These are phyloP conservation scores for Epirrita christyi DNA, from an alignment of 2,888 invertebrate genomes.

Conservation along the genomic window DNA sequence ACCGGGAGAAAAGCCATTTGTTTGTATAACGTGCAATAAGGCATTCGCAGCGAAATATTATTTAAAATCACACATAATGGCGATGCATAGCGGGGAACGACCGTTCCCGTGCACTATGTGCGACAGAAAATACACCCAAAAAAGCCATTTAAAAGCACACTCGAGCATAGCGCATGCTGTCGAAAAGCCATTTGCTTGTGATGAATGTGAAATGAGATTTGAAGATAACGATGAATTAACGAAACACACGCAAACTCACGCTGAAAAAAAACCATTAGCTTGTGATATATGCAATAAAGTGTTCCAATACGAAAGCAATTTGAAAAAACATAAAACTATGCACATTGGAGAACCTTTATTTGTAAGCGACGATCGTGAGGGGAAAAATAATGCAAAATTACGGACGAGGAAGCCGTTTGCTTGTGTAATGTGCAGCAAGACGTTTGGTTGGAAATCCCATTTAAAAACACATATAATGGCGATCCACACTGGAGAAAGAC, in stretches of 20 bases:
- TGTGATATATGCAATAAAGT: conserved; percentile 1
- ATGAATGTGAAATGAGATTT: conserved; percentile 19
- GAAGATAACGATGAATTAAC: conserved; percentile 10
- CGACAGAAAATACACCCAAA: conserved; percentile 22
- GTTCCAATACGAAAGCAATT: conserved; percentile 6
- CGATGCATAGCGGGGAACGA: conserved; percentile 20
- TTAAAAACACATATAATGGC: conserved; percentile 28
- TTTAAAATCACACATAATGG: conserved; percentile 23
- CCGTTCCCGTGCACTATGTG: conserved; percentile 22
- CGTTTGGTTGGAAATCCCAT: conserved; percentile 26
- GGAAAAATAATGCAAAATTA: too few relatives aligned
- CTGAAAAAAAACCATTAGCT: background rate
- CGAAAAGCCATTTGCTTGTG: conserved; percentile 20
- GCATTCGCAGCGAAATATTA: conserved; percentile 19
- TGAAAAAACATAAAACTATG: conserved; percentile 11
- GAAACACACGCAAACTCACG: conserved; percentile 14
- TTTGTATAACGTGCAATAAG: conserved; percentile 10
- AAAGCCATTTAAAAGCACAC: conserved; percentile 20
- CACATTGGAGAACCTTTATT: conserved; percentile 3
- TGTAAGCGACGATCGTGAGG: background rate
- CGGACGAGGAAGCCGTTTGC: conserved; percentile 2
- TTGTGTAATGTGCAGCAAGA: conserved; percentile 15
- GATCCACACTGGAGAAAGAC: conserved; percentile 50
- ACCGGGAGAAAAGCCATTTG: conserved; percentile 1
- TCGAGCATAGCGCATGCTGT: conserved; percentile 16